Percentiles rank a stretch among this genome's conserved stretches.
phyloP scores from a whole-genome alignment of 2,797 vertebrate genomes.

The Microctenopoma lineatum region DNA sequence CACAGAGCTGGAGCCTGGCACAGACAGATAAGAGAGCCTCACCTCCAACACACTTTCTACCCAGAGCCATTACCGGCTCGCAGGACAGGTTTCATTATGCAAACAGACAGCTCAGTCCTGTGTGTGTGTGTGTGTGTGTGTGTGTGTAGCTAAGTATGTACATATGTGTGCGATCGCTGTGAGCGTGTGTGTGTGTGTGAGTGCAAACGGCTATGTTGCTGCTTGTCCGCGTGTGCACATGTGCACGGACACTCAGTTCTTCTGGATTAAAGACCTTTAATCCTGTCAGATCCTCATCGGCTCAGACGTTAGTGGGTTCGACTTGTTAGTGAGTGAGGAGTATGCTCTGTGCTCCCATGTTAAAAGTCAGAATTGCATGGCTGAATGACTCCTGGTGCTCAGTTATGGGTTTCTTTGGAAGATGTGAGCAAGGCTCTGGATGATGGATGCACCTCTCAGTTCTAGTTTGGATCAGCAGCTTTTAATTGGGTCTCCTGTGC shows the following conservation, averaged over 20 bases:
- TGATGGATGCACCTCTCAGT: conserved; percentile 69
- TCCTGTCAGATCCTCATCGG: conserved; percentile 66
- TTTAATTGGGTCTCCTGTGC: conserved; percentile 67
- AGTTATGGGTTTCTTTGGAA: conserved; percentile 22
- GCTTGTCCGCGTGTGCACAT: conserved; percentile 8
- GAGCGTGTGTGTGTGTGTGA: conserved; percentile 2
- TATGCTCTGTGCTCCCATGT: conserved; percentile 36
- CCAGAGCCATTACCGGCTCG: conserved; percentile 23
- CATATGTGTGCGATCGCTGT: conserved; percentile 14
- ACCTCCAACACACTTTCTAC: conserved; percentile 49
- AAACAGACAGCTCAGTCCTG: conserved; percentile 52
- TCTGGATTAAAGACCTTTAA: conserved; percentile 72
- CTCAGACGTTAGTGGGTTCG: conserved; percentile 62
- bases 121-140: conserved; percentile 17
- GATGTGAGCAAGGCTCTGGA: conserved; percentile 28
- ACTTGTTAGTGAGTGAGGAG: conserved; percentile 46
- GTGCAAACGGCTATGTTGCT: conserved; percentile 17
- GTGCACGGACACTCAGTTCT: conserved; percentile 43
- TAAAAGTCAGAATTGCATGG: conserved; percentile 34
- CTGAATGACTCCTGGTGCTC: conserved; percentile 31
- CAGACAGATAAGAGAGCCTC: conserved; percentile 64
- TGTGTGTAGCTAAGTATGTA: conserved; percentile 5
- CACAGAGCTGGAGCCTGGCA: conserved; percentile 48
- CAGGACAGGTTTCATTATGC: conserved; percentile 58
- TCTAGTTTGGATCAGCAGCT: conserved; percentile 70